These are phyloP conservation scores for Centropus bengalensis DNA, from an alignment of 2,113 vertebrate species.

Conservation along the genomic window DNA sequence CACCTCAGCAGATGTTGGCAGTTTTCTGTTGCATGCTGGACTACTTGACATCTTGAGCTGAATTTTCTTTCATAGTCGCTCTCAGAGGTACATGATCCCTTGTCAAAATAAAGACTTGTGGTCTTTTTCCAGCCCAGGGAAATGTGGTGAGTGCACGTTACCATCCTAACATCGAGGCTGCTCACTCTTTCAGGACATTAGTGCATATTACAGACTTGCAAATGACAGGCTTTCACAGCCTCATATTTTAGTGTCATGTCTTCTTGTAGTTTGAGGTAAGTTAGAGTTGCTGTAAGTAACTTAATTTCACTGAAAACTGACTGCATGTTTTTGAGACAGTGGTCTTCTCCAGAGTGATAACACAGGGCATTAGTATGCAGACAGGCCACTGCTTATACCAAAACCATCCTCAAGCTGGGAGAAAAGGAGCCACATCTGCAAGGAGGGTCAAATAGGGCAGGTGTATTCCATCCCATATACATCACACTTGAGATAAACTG, in stretches of 20 bases:
- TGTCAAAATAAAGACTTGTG: conserved; percentile 29
- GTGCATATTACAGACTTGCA: background rate
- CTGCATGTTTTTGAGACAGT: too few relatives aligned
- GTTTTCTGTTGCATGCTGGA: background rate
- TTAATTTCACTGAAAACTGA: too few relatives aligned
- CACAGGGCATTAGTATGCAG: too few relatives aligned
- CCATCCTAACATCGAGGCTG: background rate
- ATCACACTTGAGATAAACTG: too few relatives aligned
- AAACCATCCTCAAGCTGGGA: too few relatives aligned
- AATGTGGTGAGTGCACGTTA: background rate
- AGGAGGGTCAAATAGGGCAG: too few relatives aligned
- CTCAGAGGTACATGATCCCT: background rate
- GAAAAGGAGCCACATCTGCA: too few relatives aligned
- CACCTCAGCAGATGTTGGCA: background rate
- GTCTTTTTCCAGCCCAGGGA: background rate
- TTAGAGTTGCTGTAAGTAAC: too few relatives aligned
- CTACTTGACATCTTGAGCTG: background rate
- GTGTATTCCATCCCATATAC: too few relatives aligned
- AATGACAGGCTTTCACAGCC: conserved; percentile 31
- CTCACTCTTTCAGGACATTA: background rate
- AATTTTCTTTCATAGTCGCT: background rate
- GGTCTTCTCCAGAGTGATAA: too few relatives aligned
- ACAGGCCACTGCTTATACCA: too few relatives aligned
- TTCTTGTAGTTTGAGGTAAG: background rate
- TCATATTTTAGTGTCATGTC: background rate